Percentiles rank a stretch among this genome's conserved stretches.
Evolutionary conservation across 2,888 invertebrate genomes (phyloP).

Genomic region (Chironomus tentans): DNA sequence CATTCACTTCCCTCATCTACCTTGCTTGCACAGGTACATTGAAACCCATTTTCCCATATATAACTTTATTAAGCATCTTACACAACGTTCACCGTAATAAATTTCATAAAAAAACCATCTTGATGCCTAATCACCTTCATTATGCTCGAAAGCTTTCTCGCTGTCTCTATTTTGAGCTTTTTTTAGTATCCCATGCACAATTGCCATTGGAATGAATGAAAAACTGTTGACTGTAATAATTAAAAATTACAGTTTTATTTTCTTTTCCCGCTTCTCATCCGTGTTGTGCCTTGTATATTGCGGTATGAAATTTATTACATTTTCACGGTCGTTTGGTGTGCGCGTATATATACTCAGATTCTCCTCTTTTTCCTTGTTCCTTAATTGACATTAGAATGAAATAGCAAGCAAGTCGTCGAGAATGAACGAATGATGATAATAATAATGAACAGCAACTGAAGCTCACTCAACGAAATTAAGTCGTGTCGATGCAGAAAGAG

Average conservation of each 20-base stretch:
- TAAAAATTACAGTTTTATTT: slow-evolving; percentile 10
- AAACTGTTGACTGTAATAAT: slow-evolving; percentile 13
- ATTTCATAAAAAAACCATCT: neutral
- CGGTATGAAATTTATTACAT: neutral
- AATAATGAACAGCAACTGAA: no score
- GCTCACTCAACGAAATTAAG: neutral
- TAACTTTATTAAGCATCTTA: slow-evolving; percentile 23
- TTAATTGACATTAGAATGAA: no score
- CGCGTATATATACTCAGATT: no score
- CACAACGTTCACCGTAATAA: neutral
- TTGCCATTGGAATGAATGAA: neutral
- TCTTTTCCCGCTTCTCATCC: neutral
- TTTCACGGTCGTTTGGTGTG: neutral
- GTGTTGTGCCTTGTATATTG: neutral
- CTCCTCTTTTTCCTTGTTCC: no score
- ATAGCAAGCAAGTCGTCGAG: no score
- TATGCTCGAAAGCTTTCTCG: slow-evolving; percentile 18
- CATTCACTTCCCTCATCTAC: no score
- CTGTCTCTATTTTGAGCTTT: neutral
- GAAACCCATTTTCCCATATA: slow-evolving; percentile 20
- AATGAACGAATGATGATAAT: no score
- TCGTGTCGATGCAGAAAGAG: neutral
- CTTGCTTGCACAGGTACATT: neutral
- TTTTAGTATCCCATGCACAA: no score
- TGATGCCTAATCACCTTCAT: slow-evolving; percentile 23